phyloP scores from a whole-genome alignment of 2,113 vertebrate genomes.

The Haplochromis vanheusdeni region DNA sequence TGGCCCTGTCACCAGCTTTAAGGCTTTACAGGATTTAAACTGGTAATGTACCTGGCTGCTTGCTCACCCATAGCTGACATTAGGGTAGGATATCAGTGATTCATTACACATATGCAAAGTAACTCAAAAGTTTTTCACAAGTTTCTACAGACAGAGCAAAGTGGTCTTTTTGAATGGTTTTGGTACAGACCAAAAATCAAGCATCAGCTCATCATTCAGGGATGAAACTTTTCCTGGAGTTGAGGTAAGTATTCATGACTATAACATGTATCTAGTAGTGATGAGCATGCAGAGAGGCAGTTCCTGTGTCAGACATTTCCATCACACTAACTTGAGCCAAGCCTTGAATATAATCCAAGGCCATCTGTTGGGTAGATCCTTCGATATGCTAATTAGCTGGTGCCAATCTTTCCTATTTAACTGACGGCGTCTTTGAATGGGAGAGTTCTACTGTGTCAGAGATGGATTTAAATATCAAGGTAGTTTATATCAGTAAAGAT shows the following conservation, averaged over 20 bases:
- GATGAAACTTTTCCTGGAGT: neutral
- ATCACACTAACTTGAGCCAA: constrained; percentile 40
- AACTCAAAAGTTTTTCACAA: neutral
- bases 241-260: constrained; percentile 26
- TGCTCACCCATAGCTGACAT: constrained; percentile 20
- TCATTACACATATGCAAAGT: constrained; percentile 18
- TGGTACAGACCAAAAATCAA: neutral
- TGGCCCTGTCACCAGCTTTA: constrained; percentile 17
- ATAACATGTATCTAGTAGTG: neutral
- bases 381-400: constrained; percentile 41
- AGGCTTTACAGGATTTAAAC: constrained; percentile 38
- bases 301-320: constrained; percentile 50
- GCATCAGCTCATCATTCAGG: neutral
- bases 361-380: constrained; percentile 56
- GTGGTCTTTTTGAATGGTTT: neutral
- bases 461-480: neutral
- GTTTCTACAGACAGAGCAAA: neutral
- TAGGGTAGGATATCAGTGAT: constrained; percentile 19
- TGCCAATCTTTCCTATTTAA: constrained; percentile 9
- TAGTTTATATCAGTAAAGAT: neutral
- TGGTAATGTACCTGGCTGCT: constrained; percentile 32
- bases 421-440: neutral
- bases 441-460: neutral
- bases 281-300: constrained; percentile 7
- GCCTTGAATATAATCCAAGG: constrained; percentile 48